Evolutionary conservation across 2,797 vertebrate species (phyloP).

Genomic region (Podarcis siculus): DNA sequence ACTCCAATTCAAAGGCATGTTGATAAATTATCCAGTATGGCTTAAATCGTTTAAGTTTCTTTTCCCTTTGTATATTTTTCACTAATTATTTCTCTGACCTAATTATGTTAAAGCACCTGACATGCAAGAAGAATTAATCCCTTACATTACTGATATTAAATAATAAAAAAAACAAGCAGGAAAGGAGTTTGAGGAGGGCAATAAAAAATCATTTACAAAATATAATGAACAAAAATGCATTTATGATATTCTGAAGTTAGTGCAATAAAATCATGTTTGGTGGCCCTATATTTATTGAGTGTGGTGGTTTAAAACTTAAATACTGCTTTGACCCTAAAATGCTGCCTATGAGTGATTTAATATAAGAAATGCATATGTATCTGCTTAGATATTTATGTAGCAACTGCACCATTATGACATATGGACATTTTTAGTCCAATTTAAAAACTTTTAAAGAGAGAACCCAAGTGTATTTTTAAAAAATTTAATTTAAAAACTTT

Average conservation of each 20-base stretch:
- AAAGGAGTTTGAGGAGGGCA: neutral
- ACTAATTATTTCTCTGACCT: accelerated
- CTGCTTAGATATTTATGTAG: neutral
- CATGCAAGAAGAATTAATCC: neutral
- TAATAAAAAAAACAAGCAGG: too few species aligned
- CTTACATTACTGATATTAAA: neutral
- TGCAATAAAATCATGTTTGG: neutral
- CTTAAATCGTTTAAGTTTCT: neutral
- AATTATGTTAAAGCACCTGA: neutral
- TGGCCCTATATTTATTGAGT: neutral
- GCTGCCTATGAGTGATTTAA: neutral
- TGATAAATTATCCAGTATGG: neutral
- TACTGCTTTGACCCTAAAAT: neutral
- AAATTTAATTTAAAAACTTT: neutral
- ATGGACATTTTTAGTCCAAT: neutral
- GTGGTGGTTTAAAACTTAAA: neutral
- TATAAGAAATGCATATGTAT: neutral
- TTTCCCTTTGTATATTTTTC: accelerated
- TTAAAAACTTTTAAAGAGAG: neutral
- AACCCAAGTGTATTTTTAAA: neutral
- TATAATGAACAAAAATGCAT: neutral
- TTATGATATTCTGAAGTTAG: neutral
- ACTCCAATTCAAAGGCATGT: neutral
- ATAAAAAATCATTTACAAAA: neutral
- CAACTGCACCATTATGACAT: neutral